These are phyloP conservation scores for Notechis scutatus DNA, from an alignment of 2,113 vertebrate genomes.

Conservation along the genomic window DNA sequence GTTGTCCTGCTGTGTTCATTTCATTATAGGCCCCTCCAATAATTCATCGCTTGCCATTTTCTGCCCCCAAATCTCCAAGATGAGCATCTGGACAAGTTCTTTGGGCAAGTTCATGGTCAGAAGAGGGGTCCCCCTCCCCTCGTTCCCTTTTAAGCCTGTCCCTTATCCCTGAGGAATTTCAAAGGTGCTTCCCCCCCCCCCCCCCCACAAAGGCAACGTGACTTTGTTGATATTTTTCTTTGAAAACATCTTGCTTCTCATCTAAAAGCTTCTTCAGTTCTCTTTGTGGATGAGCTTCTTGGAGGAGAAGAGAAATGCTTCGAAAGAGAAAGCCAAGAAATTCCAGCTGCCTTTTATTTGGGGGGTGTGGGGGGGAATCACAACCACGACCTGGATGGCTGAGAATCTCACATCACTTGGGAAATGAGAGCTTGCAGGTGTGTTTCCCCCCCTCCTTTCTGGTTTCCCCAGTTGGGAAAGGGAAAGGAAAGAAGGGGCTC, in stretches of 20 bases:
- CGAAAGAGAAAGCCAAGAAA: too few species aligned
- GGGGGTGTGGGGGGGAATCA: accelerated
- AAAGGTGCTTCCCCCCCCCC: too few species aligned
- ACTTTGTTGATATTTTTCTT: not conserved
- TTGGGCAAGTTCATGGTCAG: not conserved
- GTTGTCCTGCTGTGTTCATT: not conserved
- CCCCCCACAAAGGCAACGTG: too few species aligned
- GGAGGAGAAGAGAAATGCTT: not conserved
- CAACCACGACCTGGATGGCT: too few species aligned
- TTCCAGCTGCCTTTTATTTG: too few species aligned
- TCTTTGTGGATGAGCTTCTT: too few species aligned
- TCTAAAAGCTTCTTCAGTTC: too few species aligned
- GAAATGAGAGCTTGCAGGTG: not conserved
- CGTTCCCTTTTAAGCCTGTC: not conserved
- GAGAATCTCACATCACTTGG: not conserved
- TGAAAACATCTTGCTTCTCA: not conserved
- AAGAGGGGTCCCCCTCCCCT: not conserved
- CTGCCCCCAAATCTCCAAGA: not conserved
- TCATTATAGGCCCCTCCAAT: not conserved
- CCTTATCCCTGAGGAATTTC: not conserved
- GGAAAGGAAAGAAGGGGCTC: not conserved
- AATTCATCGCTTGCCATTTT: not conserved
- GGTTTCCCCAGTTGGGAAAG: not conserved
- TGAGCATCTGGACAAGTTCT: not conserved
- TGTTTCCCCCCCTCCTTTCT: not conserved